Base-by-base conservation (phyloP, 92 coral and sea anemone species). In the Porites rus region DNA sequence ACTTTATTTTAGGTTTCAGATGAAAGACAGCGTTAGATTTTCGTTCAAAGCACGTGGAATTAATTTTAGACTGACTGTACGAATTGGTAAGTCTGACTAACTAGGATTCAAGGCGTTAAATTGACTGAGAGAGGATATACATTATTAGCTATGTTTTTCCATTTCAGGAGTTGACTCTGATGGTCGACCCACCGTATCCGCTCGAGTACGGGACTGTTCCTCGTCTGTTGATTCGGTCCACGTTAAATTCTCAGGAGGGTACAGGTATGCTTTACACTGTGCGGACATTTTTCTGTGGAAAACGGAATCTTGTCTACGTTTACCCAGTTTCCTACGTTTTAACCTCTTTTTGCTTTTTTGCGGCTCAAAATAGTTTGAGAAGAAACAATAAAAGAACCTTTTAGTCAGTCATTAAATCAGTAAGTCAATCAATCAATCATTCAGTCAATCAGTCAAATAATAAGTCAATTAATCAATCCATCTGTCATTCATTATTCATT, bases 141-240 rank as follows among this genome's bases (percentile, higher is more conserved):
- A 25, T 22, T 10, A n/a, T 24, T 54, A 10, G 46, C 46, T 38
- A 10, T 73, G 11, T 46, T 28, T 54, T 5, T 76, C 38, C 21
- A n/a, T 72, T 64, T 16, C 78, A 89, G 92, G 89, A 38, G 81
- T 68, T 5, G 85, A 78, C 3, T 69, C 76, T 13, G 65, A 85
- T 65, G 90, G 92, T 10, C 85, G 73, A 53, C 92, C 92, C 18
- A 84, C 89, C 18, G 73, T 89, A 13, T 78, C 83, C 10, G 72
- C 86, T 0, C 18, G 18, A 22, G 51, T 9, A 51, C 72, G 78
- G 19, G 82, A 83, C 46, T 89, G 92, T 53, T 78, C 92, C 1
- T 87, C 76, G 5, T 28, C 73, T 1, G 66, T 89, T 16, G 72
- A 25, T 65, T 87, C 83, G 20, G 78, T 89, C n/a, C 67, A 38